These are phyloP conservation scores for Otocyon megalotis DNA, from an alignment of 2,113 vertebrate species.

Conservation along the genomic window DNA sequence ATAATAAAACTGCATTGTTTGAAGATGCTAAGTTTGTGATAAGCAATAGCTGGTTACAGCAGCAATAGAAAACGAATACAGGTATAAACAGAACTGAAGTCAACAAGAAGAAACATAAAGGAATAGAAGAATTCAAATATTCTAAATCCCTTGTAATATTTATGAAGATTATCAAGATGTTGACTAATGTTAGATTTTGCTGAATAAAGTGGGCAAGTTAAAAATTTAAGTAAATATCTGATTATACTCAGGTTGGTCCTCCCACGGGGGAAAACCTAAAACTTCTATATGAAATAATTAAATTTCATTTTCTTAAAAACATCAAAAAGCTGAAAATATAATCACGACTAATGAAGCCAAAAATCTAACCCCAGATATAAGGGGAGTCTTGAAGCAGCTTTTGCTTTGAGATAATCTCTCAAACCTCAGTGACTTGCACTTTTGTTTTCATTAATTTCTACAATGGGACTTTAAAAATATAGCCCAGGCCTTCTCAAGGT, in stretches of 20 bases:
- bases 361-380: neutral
- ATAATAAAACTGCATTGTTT: neutral
- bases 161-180: neutral
- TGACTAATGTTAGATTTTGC: conserved; percentile 1
- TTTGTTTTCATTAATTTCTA: neutral
- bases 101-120: neutral
- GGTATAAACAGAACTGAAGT: neutral
- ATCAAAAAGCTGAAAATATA: conserved; percentile 1
- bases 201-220: neutral
- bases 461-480: neutral
- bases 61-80: neutral
- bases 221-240: neutral
- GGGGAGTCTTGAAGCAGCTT: neutral
- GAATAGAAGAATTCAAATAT: neutral
- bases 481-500: neutral
- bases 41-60: neutral
- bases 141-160: neutral
- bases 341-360: neutral
- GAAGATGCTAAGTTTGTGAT: neutral
- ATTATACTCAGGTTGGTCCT: neutral
- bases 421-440: neutral
- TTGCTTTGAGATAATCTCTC: neutral
- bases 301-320: neutral
- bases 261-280: neutral
- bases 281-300: neutral